Conservation (phyloP, 2,888 invertebrate species). For the Pristionchus fissidentatus region DNA sequence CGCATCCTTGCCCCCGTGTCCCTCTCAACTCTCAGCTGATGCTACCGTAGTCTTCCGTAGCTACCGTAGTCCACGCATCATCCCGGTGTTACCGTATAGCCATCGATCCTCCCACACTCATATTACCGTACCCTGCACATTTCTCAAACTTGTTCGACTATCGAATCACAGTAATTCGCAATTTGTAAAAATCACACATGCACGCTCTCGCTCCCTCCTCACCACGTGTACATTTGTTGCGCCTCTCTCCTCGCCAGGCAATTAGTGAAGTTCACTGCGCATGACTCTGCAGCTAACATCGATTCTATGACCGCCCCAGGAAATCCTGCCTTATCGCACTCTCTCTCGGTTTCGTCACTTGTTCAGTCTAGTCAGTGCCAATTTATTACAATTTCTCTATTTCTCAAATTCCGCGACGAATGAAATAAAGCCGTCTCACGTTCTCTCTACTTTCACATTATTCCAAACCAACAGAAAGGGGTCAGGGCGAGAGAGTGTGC, state of each 20-base stretch:
- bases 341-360: slow-evolving; percentile 20
- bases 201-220: background rate
- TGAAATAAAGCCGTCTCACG: slow-evolving; percentile 28
- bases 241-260: background rate
- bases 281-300: background rate
- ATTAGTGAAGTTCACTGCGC: slow-evolving; percentile 14
- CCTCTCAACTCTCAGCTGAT: background rate
- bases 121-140: background rate
- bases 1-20: background rate
- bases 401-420: too few species aligned
- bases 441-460: too few species aligned
- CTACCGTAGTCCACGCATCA: background rate
- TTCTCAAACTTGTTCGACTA: background rate
- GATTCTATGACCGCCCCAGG: slow-evolving; percentile 24
- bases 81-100: slow-evolving; percentile 30
- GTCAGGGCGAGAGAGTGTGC: too few species aligned
- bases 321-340: slow-evolving; percentile 15
- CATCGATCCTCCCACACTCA: slow-evolving; percentile 3
- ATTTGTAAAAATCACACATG: background rate
- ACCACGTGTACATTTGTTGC: slow-evolving; percentile 20
- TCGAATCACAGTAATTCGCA: too few species aligned
- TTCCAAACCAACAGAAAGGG: too few species aligned
- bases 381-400: background rate
- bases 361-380: slow-evolving; percentile 2
- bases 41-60: too few species aligned